phyloP scores from a whole-genome alignment of 2,113 vertebrate genomes.

The Lagenorhynchus albirostris region DNA sequence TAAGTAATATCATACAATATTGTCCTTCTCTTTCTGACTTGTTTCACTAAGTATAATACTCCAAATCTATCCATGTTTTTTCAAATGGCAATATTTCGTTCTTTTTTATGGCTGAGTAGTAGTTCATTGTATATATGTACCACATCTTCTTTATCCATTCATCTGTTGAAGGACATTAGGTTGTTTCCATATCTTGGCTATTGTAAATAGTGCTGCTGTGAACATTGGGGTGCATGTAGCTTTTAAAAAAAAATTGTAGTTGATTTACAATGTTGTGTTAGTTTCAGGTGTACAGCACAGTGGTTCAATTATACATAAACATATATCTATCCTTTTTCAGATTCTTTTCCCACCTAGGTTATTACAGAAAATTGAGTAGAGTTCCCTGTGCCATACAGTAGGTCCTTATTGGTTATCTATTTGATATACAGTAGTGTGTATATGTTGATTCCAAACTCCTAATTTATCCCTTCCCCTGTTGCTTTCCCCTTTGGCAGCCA shows the following conservation, averaged over 20 bases:
- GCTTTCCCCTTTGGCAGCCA: background rate
- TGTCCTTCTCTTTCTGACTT: background rate
- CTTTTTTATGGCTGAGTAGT: background rate
- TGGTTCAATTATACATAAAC: background rate
- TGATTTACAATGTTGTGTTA: background rate
- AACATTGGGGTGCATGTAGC: background rate
- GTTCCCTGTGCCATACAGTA: background rate
- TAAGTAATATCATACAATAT: background rate
- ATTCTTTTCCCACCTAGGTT: background rate
- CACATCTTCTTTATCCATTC: background rate
- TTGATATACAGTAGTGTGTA: background rate
- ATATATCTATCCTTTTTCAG: background rate
- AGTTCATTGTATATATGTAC: rapidly evolving
- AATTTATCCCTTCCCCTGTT: background rate
- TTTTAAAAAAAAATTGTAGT: background rate
- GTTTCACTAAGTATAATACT: background rate
- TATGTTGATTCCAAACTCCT: background rate
- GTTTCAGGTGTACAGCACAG: background rate
- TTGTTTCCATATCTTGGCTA: background rate
- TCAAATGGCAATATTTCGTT: background rate
- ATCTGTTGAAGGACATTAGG: background rate
- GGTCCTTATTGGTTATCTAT: too few relatives aligned
- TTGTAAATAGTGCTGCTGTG: too few relatives aligned
- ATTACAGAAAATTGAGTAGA: background rate
- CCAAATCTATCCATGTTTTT: background rate